Evolutionary conservation across 2,797 vertebrate genomes (phyloP).

Genomic region (Notamacropus eugenii): DNA sequence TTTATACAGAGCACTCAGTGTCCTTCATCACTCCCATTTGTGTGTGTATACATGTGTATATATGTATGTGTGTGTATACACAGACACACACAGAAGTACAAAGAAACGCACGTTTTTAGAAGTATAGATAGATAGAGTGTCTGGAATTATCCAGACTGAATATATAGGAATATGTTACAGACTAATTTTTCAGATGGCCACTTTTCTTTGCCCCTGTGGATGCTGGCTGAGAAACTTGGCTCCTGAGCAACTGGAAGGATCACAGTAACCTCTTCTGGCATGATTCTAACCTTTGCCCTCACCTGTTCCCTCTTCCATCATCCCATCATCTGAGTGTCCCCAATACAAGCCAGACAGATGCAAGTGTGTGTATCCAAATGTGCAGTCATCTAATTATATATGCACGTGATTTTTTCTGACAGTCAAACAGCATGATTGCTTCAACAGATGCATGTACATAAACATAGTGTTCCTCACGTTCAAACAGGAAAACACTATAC

Average conservation of each 20-base stretch:
- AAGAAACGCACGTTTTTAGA: not conserved
- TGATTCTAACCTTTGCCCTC: not conserved
- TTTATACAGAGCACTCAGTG: not conserved
- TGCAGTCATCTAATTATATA: not conserved
- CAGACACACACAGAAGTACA: too few relatives aligned
- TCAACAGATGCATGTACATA: conserved; percentile 6
- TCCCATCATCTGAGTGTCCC: not conserved
- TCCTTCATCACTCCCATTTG: not conserved
- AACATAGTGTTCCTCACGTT: not conserved
- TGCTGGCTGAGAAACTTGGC: not conserved
- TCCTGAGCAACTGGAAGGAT: not conserved
- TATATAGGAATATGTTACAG: not conserved
- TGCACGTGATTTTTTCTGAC: not conserved
- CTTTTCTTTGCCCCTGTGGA: not conserved
- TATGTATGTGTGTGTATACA: too few relatives aligned
- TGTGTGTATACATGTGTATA: not conserved
- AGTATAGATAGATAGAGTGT: not conserved
- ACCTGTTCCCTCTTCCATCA: not conserved
- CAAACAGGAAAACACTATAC: not conserved
- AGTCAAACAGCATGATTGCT: not conserved
- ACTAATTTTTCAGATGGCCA: not conserved
- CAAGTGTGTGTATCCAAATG: not conserved
- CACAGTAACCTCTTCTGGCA: not conserved
- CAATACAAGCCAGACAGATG: not conserved
- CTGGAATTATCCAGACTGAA: not conserved